Conservation (phyloP, 64 coral and sea anemone species). For the Cladopsammia gracilis region DNA sequence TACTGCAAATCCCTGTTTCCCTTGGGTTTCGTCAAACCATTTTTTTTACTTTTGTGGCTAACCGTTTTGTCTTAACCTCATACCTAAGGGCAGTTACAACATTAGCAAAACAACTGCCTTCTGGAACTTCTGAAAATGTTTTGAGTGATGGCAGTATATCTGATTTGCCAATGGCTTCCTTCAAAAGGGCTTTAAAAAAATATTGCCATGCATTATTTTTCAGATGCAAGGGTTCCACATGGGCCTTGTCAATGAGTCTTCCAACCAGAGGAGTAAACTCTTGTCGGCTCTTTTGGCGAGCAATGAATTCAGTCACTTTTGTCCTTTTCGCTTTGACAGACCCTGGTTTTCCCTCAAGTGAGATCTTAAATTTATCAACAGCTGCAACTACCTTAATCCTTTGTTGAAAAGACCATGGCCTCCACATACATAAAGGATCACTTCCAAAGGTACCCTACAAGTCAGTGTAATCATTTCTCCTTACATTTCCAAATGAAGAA, state of each 20-base stretch:
- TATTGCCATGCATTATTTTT: conserved; percentile 74
- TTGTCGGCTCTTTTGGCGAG: conserved; percentile 35
- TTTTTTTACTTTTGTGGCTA: conserved; percentile 36
- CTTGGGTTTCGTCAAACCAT: conserved; percentile 72
- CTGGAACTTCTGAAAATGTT: conserved; percentile 9
- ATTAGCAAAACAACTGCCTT: background rate
- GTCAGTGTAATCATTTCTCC: conserved; percentile 23
- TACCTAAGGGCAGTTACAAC: background rate
- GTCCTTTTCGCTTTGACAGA: background rate
- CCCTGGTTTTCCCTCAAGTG: conserved; percentile 6
- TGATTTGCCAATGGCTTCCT: conserved; percentile 29
- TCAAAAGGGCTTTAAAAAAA: conserved; percentile 42
- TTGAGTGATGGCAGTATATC: background rate
- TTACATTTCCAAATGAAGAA: conserved; percentile 54
- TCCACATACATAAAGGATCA: conserved; percentile 32
- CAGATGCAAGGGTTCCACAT: conserved; percentile 10
- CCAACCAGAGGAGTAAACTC: conserved; percentile 48
- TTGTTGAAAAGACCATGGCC: conserved; percentile 17
- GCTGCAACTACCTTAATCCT: background rate
- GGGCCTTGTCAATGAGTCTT: conserved; percentile 26
- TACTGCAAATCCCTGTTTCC: conserved; percentile 36
- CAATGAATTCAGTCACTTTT: conserved; percentile 55
- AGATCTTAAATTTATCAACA: conserved; percentile 40
- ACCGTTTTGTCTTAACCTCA: conserved; percentile 21
- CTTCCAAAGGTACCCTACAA: conserved; percentile 26